Percentiles rank a stretch among this genome's conserved stretches.
Evolutionary conservation across 2,113 vertebrate species (phyloP).

Genomic region (Rhinopomastus cyanomelas): DNA sequence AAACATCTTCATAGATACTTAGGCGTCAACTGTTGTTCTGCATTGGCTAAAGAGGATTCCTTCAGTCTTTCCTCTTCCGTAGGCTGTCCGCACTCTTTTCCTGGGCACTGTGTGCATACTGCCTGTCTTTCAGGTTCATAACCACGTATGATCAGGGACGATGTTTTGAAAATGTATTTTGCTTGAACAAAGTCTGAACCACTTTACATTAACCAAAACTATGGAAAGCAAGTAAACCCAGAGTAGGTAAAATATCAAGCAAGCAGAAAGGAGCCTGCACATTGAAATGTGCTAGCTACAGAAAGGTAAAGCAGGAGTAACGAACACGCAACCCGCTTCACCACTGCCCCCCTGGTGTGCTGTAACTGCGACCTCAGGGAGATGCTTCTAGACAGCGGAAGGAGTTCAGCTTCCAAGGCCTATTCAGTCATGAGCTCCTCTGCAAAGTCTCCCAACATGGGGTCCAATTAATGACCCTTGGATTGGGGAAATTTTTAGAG

Average conservation of each 20-base stretch:
- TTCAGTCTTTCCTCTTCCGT: not conserved
- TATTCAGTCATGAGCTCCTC: not conserved
- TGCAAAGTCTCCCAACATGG: not conserved
- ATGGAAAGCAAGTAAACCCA: no score
- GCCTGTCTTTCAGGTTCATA: not conserved
- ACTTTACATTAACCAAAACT: not conserved
- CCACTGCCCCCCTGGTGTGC: not conserved
- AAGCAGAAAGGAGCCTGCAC: not conserved
- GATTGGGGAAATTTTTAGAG: slow-evolving; percentile 3
- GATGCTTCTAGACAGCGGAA: not conserved
- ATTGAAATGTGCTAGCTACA: not conserved
- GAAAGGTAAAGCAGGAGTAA: not conserved
- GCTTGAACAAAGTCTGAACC: not conserved
- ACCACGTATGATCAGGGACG: not conserved
- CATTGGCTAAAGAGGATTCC: not conserved
- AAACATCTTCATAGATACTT: not conserved
- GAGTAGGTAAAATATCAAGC: not conserved
- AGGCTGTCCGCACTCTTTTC: not conserved
- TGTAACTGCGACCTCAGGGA: not conserved
- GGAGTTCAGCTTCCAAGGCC: not conserved
- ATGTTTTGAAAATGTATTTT: not conserved
- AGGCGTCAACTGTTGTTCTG: not conserved
- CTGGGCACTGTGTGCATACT: not conserved
- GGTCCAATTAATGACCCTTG: slow-evolving; percentile 38
- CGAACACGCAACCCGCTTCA: not conserved